Evolutionary conservation across 2,888 invertebrate genomes (phyloP).

Genomic region (Arrhopalites spinosus): DNA sequence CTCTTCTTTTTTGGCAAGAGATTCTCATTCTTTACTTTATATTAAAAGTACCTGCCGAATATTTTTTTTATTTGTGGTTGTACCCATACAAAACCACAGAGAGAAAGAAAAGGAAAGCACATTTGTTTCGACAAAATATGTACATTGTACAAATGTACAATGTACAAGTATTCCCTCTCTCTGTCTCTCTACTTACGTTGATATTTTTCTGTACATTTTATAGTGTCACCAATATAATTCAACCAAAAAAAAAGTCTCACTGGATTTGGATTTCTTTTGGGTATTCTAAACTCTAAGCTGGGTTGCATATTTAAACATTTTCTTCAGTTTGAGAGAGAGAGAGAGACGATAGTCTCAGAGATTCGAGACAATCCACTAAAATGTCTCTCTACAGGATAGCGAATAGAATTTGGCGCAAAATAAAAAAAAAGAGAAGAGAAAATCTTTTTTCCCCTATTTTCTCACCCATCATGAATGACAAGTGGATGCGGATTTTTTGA

Average conservation of each 20-base stretch:
- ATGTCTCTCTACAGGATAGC: constrained; percentile 1
- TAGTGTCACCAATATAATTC: no score
- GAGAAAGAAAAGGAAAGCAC: no score
- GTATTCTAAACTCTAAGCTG: constrained; percentile 23
- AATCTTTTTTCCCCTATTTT: not conserved
- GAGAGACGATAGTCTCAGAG: not conserved
- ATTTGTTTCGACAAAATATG: no score
- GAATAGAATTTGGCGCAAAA: constrained; percentile 25
- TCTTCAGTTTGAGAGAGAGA: not conserved
- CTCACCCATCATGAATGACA: constrained; percentile 36
- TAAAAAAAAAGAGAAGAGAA: no score
- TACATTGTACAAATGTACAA: no score
- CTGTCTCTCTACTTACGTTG: no score
- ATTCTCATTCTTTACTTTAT: no score
- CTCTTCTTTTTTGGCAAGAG: not conserved
- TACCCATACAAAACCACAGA: no score
- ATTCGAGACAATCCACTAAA: constrained; percentile 4
- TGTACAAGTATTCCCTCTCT: no score
- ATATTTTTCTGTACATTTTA: no score
- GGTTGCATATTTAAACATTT: not conserved
- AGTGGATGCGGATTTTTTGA: constrained; percentile 26
- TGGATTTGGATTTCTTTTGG: constrained; percentile 43
- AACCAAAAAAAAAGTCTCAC: constrained; percentile 34
- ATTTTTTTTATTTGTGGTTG: no score
- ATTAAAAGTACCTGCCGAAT: no score